These are phyloP conservation scores for Phrynocephalus guinanensis DNA, from an alignment of 2,797 vertebrate genomes.

Conservation along the genomic window DNA sequence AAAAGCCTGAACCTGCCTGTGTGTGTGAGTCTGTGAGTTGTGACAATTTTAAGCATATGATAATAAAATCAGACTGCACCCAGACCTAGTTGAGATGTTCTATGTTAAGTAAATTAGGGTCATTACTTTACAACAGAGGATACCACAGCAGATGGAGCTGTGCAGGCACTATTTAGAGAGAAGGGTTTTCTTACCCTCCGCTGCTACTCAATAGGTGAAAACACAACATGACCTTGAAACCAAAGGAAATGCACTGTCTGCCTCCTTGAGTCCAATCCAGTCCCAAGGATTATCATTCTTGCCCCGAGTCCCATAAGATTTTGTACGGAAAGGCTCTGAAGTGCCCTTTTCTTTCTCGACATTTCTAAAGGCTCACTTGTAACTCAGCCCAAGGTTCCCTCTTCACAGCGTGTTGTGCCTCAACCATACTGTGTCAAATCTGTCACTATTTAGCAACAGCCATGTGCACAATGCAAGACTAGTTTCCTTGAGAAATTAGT, in stretches of 20 bases:
- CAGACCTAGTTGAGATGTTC: neutral
- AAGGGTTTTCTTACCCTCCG: neutral
- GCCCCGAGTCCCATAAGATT: neutral
- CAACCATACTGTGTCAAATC: neutral
- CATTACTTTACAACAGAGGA: neutral
- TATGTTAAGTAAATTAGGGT: neutral
- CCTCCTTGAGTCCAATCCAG: neutral
- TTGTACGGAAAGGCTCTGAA: neutral
- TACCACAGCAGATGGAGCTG: neutral
- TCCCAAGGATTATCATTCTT: neutral
- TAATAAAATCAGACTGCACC: neutral
- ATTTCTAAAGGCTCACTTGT: neutral
- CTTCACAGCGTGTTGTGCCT: neutral
- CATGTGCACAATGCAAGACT: neutral
- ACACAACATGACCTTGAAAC: neutral
- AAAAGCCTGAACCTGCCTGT: no score
- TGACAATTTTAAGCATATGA: neutral
- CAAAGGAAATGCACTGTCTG: neutral
- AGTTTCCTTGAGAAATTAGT: neutral
- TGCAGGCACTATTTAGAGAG: neutral
- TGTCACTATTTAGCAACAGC: neutral
- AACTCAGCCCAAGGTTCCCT: neutral
- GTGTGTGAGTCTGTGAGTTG: no score
- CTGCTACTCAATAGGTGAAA: neutral
- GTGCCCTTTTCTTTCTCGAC: neutral